Evolutionary conservation across 92 coral and sea anemone species (phyloP), one percentile per base, ranked within the genome.

Genomic region (Heliopora coerulea): DNA sequence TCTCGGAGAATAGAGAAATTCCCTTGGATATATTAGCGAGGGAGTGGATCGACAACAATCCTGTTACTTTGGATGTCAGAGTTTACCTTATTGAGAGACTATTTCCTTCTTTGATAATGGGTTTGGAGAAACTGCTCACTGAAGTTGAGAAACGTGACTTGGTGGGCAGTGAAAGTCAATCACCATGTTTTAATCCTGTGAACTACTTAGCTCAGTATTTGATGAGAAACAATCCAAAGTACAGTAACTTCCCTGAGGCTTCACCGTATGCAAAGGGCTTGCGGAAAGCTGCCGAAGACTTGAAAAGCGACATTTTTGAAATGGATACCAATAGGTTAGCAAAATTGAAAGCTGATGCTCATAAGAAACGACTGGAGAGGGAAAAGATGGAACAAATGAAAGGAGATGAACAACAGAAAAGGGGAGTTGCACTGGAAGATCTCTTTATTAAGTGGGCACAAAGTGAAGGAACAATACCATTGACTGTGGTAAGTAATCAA

Each of bases 241-340:
- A 90, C 75, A 88, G 97, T 21, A 89, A 90, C 54, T 90, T 93
- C 68, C 88, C 96, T 0, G 96, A 87, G 21, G 89, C 98, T 6
- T 93, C 98, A 0, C 98, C 98, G 0, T 93, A 93, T 63, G 91
- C 96, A 1, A 90, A 81, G 70, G 98, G 98, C 1, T 63, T 93
- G 54, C 84, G 86, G 18, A 93, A 93, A 82, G 93, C 90, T 15
- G 78, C 78, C 9, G 96, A 88, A 13, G 98, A 93, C 64, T 82
- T 93, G 20, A 90, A 88, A 39, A 84, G 80, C 52, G 95, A 93
- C 63, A 89, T 90, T 3, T 93, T 85, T 72, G 84, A 91, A 1
- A 63, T 92, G 56, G 93, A 87, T 60, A 84, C 83, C 28, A 90
- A 90, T 50, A 86, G 85, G 41, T 67, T 93, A 20, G 96, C 95